Percentiles rank a stretch among this genome's conserved stretches.
These are phyloP conservation scores for Dendrocincla tyrannina DNA, from an alignment of 2,797 vertebrate species.

Conservation along the genomic window DNA sequence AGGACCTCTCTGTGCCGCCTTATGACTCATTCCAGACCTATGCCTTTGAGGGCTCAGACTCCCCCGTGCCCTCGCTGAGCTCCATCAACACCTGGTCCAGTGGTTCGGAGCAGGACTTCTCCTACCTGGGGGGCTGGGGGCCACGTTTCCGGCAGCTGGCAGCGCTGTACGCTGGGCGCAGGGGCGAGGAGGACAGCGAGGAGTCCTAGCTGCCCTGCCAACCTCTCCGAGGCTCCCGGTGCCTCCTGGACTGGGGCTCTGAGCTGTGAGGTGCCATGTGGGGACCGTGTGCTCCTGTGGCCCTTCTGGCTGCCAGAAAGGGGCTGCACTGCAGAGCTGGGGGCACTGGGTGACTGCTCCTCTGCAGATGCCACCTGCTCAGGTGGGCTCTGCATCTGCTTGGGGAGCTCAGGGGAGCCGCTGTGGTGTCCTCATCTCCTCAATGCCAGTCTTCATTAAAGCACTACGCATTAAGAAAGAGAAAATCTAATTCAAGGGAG, in stretches of 20 bases:
- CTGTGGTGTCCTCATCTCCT: background rate
- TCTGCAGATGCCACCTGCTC: background rate
- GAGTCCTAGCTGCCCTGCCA: slow-evolving; percentile 81
- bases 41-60: slow-evolving; percentile 92
- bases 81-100: slow-evolving; percentile 94
- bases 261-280: accelerated
- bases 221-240: accelerated
- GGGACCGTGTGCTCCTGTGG: accelerated
- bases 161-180: slow-evolving; percentile 87
- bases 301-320: accelerated
- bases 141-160: slow-evolving; percentile 95
- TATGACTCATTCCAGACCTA: slow-evolving; percentile 99
- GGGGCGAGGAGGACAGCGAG: slow-evolving; percentile 83
- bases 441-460: background rate
- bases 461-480: background rate
- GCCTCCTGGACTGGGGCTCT: accelerated
- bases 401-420: background rate
- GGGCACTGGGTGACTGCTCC: accelerated
- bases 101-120: slow-evolving; percentile 95
- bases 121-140: slow-evolving; percentile 94
- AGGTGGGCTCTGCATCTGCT: background rate
- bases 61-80: slow-evolving; percentile 91
- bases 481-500: slow-evolving; percentile 10
- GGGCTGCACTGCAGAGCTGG: accelerated
- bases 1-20: slow-evolving; percentile 92